phyloP scores from a whole-genome alignment of 2,888 invertebrate genomes.

The Himalopsyche japonica region DNA sequence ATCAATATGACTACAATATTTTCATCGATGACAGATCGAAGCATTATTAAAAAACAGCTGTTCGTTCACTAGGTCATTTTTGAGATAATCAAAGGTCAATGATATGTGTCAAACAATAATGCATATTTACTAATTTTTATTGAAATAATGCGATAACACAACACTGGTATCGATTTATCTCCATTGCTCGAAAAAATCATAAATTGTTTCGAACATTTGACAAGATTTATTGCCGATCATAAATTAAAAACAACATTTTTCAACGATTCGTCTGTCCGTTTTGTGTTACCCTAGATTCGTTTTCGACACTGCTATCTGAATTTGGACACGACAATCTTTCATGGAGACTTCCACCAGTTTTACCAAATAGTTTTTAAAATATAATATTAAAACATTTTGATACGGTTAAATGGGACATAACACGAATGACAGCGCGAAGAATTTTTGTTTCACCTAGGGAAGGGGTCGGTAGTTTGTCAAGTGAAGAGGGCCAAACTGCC shows the following conservation, averaged over 20 bases:
- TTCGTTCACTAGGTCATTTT: not conserved
- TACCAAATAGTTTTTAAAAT: not conserved
- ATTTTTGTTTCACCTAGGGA: too few species aligned
- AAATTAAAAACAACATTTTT: not conserved
- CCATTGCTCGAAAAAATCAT: too few species aligned
- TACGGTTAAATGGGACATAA: too few species aligned
- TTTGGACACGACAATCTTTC: not conserved
- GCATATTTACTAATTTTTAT: not conserved
- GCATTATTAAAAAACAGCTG: too few species aligned
- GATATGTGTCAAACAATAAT: not conserved
- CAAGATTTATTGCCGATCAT: not conserved
- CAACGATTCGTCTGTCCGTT: not conserved
- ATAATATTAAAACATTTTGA: too few species aligned
- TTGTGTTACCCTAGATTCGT: not conserved
- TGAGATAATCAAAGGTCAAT: not conserved
- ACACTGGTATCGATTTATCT: too few species aligned
- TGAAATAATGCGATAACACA: not conserved
- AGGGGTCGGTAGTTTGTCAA: too few species aligned
- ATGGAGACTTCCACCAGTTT: not conserved
- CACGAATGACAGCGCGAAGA: too few species aligned
- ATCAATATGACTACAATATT: too few species aligned
- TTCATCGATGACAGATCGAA: too few species aligned
- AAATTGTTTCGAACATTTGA: not conserved
- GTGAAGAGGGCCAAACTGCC: too few species aligned
- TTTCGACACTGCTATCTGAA: not conserved